Evolutionary conservation across 2,888 invertebrate genomes (phyloP), one percentile per base, ranked within the genome.

Genomic region (Neuroscelio doddi): DNA sequence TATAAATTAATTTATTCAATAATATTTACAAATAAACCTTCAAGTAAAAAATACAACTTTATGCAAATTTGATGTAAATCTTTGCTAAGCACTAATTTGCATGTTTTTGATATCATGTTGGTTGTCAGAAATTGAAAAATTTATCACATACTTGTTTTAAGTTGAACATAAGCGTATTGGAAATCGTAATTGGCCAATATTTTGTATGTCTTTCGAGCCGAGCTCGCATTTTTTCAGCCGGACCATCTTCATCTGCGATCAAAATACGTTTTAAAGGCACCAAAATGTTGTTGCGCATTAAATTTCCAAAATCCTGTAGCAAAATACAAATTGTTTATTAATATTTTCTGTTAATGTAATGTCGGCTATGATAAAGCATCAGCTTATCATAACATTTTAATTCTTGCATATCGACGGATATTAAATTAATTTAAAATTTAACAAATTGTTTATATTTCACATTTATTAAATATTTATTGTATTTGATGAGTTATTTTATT

Each of bases 141-240:
- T 32, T 41, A 83, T n/a, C n/a, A n/a, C 87, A 86, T 80, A 91
- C 91, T 73, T 89, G 88, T 78, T 92, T 91, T 68, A 95, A 85
- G 81, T 95, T 95, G 75, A 93, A 96, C 79, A 97, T 91, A 24
- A 96, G 88, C 0, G 96, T 96, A 1, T 94, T 93, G 15, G 94
- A 93, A 67, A 96, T 93, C 0, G 95, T 95, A 68, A 97, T 89
- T 0, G 97, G 93, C 90, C 93, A 94, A 83, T 94, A 96, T 51
- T 93, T 91, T 0, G 96, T 93, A 74, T 93, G 91, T 17, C 95
- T 86, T 69, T 91, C 91, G 7, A 97, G 81, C 38, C 92, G 87
- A 0, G 89, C 86, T 44, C 91, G 89, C 71, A 93, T 90, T 71
- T 90, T 89, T 3, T 87, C 87, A 16, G 91, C 87, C 0, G 90